Evolutionary conservation across 2,888 invertebrate genomes (phyloP), one percentile per base, ranked within the genome.

Genomic region (Athalia cordata): DNA sequence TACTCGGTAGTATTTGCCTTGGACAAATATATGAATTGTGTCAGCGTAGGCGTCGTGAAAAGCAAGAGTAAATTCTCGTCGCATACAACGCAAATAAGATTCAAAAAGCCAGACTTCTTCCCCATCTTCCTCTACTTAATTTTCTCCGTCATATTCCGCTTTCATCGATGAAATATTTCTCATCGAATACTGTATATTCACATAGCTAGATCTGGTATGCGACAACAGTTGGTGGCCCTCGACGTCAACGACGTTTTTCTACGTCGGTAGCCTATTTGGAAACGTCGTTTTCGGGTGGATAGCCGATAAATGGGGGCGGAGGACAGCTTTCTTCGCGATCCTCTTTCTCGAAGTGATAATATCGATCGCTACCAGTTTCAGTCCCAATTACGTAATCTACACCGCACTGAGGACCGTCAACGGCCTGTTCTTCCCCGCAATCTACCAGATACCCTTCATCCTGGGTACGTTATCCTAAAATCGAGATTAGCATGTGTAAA

Each of bases 401-500:
- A 92, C 92, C 5, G 91, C 91, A 0, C 86, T 94, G 67, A 91
- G 94, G 81, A 92, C 93, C 5, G 89, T 93, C 67, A 93, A 93
- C 67, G 94, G 94, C 3, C 89, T 94, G 66, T 93, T 94, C 87
- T 94, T 94, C 84, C 94, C 94, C 9, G 94, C 94, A 0, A 87
- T 94, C 79, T 94, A 93, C 85, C 94, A 94, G 86, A 92, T 93
- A 84, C 94, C 94, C 0, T 94, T 94, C 81, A 93, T 94, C 81
- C 88, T 94, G 80, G 93, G 94, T 92, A 85, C 82, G 88, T 81
- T 79, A n/a, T 61, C 43, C n/a, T 29, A 29, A 29, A 29, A 29
- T 29, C 29, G 29, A 29, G 29, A 29, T 29, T 52, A 52, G 52
- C 7, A 52, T 9, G 11, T 52, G 52, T 52, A 11, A 2, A 0